These are phyloP conservation scores for Nomada fabriciana DNA, from an alignment of 2,888 invertebrate genomes.

Conservation along the genomic window DNA sequence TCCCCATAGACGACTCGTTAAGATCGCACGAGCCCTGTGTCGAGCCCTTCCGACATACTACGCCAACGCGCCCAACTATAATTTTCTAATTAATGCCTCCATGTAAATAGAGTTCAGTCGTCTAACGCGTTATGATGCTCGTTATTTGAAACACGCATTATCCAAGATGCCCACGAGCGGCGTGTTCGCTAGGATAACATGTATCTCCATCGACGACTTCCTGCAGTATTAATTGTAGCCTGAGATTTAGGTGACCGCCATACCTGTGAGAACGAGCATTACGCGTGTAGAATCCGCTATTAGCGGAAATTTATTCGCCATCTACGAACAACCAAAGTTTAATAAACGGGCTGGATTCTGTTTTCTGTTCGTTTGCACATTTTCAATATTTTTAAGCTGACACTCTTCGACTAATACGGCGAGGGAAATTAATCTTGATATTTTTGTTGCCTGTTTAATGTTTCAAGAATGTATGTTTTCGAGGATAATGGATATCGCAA, in stretches of 20 bases:
- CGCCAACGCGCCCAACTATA: slow-evolving; percentile 52
- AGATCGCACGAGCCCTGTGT: background rate
- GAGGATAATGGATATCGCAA: too few species aligned
- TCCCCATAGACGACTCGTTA: slow-evolving; percentile 39
- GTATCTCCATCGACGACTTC: slow-evolving; percentile 46
- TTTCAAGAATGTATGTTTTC: too few species aligned
- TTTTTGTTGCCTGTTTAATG: too few species aligned
- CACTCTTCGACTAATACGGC: background rate
- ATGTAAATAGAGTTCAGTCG: slow-evolving; percentile 77
- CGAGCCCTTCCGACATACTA: background rate
- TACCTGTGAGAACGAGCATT: slow-evolving; percentile 45
- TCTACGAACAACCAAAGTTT: slow-evolving; percentile 22
- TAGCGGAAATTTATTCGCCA: slow-evolving; percentile 33
- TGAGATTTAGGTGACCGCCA: slow-evolving; percentile 52
- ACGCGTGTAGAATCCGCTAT: slow-evolving; percentile 32
- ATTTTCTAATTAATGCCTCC: slow-evolving; percentile 77
- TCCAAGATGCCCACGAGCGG: slow-evolving; percentile 55
- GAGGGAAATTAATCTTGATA: too few species aligned
- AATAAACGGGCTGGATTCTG: background rate
- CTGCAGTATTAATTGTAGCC: slow-evolving; percentile 67
- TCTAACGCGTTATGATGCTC: slow-evolving; percentile 71
- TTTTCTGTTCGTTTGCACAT: slow-evolving; percentile 9
- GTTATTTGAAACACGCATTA: slow-evolving; percentile 75
- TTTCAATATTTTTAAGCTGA: slow-evolving; percentile 14
- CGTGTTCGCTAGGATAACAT: slow-evolving; percentile 9